These are phyloP conservation scores for Telmatochromis sp. DNA, from an alignment of 2,113 vertebrate species.

Conservation along the genomic window DNA sequence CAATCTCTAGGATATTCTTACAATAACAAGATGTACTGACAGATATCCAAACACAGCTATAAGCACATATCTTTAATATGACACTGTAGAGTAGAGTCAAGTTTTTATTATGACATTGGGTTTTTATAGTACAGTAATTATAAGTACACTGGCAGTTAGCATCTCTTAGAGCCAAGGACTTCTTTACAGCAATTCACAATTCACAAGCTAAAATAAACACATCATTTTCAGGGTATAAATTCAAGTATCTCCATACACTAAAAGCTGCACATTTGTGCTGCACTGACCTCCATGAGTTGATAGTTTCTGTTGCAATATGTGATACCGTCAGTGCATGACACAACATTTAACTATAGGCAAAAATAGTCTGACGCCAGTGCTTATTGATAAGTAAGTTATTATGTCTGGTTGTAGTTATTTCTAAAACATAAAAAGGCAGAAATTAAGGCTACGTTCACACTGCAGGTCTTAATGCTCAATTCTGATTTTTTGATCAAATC, in stretches of 20 bases:
- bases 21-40: constrained; percentile 1
- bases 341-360: not conserved
- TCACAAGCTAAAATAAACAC: not conserved
- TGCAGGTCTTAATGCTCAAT: not conserved
- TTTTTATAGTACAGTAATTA: not conserved
- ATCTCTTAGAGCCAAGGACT: not conserved
- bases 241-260: not conserved
- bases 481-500: not conserved
- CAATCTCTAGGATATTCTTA: constrained; percentile 6
- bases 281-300: not conserved
- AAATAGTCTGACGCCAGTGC: not conserved
- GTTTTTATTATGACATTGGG: not conserved
- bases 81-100: not conserved
- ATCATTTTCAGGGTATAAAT: not conserved
- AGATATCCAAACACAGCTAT: not conserved
- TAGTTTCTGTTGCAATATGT: not conserved
- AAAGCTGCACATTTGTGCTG: not conserved
- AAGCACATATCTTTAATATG: not conserved
- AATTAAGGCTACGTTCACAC: not conserved
- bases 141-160: not conserved
- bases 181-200: not conserved
- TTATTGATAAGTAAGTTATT: not conserved
- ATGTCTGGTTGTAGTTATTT: not conserved
- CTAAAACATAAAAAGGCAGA: not conserved
- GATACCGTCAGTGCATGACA: not conserved